A percentile compares a stretch with the other conserved stretches of the same genome.
Conservation (phyloP, 2,113 vertebrate genomes). For the Leptobrachium ailaonicum region DNA sequence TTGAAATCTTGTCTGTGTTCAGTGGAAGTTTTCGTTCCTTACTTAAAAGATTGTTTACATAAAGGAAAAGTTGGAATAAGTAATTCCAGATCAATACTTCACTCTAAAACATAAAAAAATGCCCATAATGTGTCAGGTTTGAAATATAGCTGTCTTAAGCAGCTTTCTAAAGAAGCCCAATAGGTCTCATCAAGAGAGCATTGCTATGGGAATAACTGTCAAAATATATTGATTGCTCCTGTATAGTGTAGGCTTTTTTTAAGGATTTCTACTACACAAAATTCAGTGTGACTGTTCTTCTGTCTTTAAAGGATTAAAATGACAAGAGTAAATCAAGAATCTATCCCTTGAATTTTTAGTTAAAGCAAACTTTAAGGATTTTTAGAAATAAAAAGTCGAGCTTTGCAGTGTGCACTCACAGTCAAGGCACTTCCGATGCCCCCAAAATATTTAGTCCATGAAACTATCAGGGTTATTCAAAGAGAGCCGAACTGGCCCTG, state of each 20-base stretch:
- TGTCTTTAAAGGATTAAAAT: slow-evolving; percentile 50
- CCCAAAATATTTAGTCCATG: background rate
- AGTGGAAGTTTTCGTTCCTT: slow-evolving; percentile 37
- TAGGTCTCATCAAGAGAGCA: slow-evolving; percentile 33
- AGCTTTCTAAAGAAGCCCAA: slow-evolving; percentile 36
- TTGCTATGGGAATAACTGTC: slow-evolving; percentile 49
- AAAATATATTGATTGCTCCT: slow-evolving; percentile 52
- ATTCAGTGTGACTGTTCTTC: slow-evolving; percentile 42
- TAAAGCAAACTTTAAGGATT: background rate
- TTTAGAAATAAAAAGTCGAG: background rate
- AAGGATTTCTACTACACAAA: slow-evolving; percentile 50
- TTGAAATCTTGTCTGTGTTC: slow-evolving; percentile 10
- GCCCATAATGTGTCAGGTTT: background rate
- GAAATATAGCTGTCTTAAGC: slow-evolving; percentile 50
- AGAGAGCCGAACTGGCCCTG: no score
- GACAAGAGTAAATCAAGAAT: slow-evolving; percentile 48
- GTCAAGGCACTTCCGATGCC: background rate
- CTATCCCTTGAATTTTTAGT: background rate
- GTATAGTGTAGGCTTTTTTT: slow-evolving; percentile 31
- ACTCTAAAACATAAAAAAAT: background rate
- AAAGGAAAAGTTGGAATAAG: slow-evolving; percentile 46
- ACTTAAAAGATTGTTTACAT: slow-evolving; percentile 42
- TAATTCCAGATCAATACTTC: slow-evolving; percentile 40
- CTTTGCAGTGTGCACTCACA: background rate
- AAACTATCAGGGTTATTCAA: no score